These are phyloP conservation scores for Pachydiplax longipennis DNA, from an alignment of 2,888 invertebrate genomes.

Conservation along the genomic window DNA sequence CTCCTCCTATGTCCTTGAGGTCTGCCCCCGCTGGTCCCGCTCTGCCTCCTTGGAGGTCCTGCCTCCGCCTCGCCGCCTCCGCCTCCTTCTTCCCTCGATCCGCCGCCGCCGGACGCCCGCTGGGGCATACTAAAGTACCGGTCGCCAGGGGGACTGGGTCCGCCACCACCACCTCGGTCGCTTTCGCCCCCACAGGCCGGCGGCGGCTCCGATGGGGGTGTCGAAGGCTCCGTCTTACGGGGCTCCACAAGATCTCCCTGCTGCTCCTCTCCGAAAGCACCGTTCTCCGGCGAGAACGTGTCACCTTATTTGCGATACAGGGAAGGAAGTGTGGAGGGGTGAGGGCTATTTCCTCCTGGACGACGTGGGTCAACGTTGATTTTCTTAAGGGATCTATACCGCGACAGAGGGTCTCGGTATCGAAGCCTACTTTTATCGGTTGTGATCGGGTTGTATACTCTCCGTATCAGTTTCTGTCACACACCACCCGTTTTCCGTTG, in stretches of 20 bases:
- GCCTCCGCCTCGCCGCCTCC: constrained; percentile 7
- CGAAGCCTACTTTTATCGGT: neutral
- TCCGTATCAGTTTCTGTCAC: neutral
- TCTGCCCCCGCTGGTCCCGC: constrained; percentile 32
- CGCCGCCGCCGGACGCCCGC: constrained; percentile 35
- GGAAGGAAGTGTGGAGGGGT: neutral
- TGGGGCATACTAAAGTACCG: constrained; percentile 35
- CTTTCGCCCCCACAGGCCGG: neutral
- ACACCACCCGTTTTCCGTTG: neutral
- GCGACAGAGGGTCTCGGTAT: neutral
- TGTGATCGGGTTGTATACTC: too few species aligned
- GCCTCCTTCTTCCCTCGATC: constrained; percentile 39
- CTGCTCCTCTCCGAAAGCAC: neutral
- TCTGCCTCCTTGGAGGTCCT: constrained; percentile 35
- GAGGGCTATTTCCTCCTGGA: neutral
- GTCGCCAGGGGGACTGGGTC: constrained; percentile 30
- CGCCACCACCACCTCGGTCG: constrained; percentile 2
- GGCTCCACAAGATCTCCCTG: neutral
- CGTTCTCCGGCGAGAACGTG: too few species aligned
- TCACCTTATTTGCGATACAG: neutral
- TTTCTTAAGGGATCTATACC: neutral
- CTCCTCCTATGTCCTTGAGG: constrained; percentile 1
- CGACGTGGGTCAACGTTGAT: neutral
- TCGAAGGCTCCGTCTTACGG: constrained; percentile 25
- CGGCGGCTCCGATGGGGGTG: neutral